Conservation (phyloP, 2,797 vertebrate species). For the Coendou prehensilis region DNA sequence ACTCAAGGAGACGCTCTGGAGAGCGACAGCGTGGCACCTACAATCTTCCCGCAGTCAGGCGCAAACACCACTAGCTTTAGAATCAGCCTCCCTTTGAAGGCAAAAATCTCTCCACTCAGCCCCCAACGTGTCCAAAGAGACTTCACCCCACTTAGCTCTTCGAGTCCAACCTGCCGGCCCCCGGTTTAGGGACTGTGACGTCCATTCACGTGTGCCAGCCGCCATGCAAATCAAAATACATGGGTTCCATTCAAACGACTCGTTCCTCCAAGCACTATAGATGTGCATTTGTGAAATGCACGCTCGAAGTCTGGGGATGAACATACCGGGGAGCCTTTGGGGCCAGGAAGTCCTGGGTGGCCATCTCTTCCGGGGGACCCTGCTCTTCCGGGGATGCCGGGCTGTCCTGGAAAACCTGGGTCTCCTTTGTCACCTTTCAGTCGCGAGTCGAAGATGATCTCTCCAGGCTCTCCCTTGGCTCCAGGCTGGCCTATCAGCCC, state of each 20-base stretch:
- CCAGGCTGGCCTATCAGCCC: slow-evolving; percentile 95
- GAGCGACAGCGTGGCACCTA: neutral
- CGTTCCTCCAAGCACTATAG: no score
- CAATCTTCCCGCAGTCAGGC: neutral
- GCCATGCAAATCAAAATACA: neutral
- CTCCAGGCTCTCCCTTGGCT: slow-evolving; percentile 96
- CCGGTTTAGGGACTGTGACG: neutral
- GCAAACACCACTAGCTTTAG: neutral
- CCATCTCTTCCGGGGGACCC: slow-evolving; percentile 95
- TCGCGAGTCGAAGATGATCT: slow-evolving; percentile 91
- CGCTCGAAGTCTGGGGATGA: neutral
- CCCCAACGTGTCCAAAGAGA: neutral
- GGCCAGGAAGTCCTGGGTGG: slow-evolving; percentile 91
- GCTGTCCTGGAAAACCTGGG: slow-evolving; percentile 91
- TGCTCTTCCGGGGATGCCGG: slow-evolving; percentile 92
- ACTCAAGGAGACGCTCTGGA: neutral
- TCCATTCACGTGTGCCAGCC: no score
- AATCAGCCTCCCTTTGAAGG: neutral
- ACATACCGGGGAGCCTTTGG: slow-evolving; percentile 95
- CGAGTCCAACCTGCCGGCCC: no score
- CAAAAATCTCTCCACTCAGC: neutral
- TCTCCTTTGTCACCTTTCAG: slow-evolving; percentile 96
- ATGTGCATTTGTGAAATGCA: accelerated
- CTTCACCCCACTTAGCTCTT: neutral
- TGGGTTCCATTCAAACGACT: accelerated